Base-by-base conservation (phyloP, 2,888 invertebrate genomes). In the Anoplius nigerrimus region DNA sequence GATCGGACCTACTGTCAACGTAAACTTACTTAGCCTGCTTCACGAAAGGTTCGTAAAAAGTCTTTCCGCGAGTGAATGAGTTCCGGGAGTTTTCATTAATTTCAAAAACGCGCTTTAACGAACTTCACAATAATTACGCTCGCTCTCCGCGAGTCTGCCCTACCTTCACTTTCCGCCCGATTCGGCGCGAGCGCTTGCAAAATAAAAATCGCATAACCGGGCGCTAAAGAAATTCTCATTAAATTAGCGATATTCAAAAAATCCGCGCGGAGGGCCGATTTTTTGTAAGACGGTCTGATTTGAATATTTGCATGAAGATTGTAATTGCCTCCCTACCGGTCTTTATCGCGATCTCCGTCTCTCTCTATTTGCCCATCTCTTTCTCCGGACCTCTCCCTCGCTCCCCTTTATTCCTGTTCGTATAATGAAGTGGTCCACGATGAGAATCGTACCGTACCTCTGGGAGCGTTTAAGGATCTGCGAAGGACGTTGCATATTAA, bases 401-500 rank as follows among this genome's bases (percentile, higher is more conserved):
- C 60, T 54, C 46, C 64, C 43, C 56, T 52, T 56, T 59, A 51
- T 51, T 53, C 67, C 42, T 62, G 53, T 62, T 34, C 53, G 62
- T 62, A 65, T 65, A 73, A 73, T 63, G 67, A 68, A 65, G 60
- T 53, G 56, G 62, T 27, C 59, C 60, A 20, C 27, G 62, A 62
- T 60, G 56, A 71, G 59, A 62, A 68, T 62, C 62, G 54, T 57
- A 53, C 53, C 61, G 45, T 64, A 66, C 63, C 69, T 48, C 21
- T 22, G 64, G 56, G 64, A 62, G 48, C 59, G 48, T 64, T 68
- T 61, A 69, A 66, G 66, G 22, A 66, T 60, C 56, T 61, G 57
- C 46, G 63, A 51, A 22, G 58, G 48, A 62, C 60, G 59, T 57
- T 59, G 67, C 67, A 70, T 71, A 68, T 68, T 68, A 68, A 68